Base-by-base conservation (phyloP, 2,113 vertebrate species). In the Pitta sordida region DNA sequence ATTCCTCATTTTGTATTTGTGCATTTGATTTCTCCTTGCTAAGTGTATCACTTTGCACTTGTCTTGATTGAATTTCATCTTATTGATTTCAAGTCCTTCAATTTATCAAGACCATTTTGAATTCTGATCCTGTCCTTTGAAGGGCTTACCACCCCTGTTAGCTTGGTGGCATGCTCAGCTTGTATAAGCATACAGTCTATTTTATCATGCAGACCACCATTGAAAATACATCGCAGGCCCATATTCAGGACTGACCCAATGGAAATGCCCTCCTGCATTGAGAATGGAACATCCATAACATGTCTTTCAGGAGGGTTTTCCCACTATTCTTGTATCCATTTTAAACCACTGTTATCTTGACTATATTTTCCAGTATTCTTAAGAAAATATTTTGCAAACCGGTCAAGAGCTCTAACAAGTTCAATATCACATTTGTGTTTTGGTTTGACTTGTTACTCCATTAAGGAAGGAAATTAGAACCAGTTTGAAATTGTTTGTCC, bases 21-120 rank as follows among this genome's bases (percentile, higher is more conserved):
- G 91, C 20, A 9, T 96, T 93, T 94, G 94, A 95, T 93, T 95
- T 93, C 88, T 96, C 68, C 48, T 91, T 92, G 83, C 76, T 95
- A 92, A 96, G 73, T 81, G 86, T 81, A 95, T 90, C 86, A 84
- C 86, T 93, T 96, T 95, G 68, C 94, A 88, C 76, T 90, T 86
- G 94, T 86, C 88, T 64, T 88, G 94, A 88, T 93, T 93, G 92
- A 92, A 95, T 96, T 93, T 90, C 73, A 67, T 92, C 76, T 78
- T 94, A 95, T 95, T 88, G 92, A 96, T 96, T 96, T 92, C 36
- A 64, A 64, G 46, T 81, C 56, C 53, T 95, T 90, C 88, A 88
- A 86, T 93, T 94, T 93, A 90, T 86, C 80, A 86, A 83, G 88
- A 95, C 70, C 11, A 32, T 93, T 95, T 88, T 75, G 68, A 90